A percentile compares a stretch with the other conserved stretches of the same genome.
These are phyloP conservation scores for Ursus arctos DNA, from an alignment of 2,113 vertebrate species.

Conservation along the genomic window DNA sequence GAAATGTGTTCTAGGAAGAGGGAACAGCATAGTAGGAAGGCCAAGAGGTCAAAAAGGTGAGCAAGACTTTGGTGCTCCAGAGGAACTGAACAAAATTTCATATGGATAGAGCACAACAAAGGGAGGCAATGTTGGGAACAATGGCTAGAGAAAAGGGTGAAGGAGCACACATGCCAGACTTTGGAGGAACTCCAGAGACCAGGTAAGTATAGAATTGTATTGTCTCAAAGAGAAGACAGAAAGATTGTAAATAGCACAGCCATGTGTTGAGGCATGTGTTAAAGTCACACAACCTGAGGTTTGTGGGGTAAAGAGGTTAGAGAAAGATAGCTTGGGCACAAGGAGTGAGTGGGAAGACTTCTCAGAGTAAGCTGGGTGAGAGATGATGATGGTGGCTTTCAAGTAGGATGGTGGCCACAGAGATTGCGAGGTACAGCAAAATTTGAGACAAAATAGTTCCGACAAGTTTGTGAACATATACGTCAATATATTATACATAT, in stretches of 20 bases:
- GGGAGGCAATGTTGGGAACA: neutral
- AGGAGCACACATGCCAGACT: neutral
- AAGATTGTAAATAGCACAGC: neutral
- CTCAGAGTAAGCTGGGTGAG: neutral
- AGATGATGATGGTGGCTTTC: neutral
- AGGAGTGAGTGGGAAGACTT: neutral
- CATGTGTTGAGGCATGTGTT: neutral
- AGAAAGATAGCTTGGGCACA: neutral
- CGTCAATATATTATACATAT: no score
- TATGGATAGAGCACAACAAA: neutral
- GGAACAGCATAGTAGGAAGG: neutral
- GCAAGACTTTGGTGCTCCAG: neutral
- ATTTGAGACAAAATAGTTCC: neutral
- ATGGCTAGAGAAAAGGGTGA: neutral
- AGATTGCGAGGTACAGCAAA: neutral
- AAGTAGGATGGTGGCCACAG: neutral
- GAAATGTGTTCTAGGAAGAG: neutral
- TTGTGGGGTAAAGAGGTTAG: neutral
- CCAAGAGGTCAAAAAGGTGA: neutral
- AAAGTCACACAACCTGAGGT: neutral
- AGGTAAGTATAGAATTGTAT: neutral
- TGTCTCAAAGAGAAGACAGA: neutral
- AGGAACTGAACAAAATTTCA: neutral
- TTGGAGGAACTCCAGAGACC: neutral
- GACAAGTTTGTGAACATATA: neutral